These are phyloP conservation scores for Harpalus rufipes DNA, from an alignment of 2,888 invertebrate species.

Conservation along the genomic window DNA sequence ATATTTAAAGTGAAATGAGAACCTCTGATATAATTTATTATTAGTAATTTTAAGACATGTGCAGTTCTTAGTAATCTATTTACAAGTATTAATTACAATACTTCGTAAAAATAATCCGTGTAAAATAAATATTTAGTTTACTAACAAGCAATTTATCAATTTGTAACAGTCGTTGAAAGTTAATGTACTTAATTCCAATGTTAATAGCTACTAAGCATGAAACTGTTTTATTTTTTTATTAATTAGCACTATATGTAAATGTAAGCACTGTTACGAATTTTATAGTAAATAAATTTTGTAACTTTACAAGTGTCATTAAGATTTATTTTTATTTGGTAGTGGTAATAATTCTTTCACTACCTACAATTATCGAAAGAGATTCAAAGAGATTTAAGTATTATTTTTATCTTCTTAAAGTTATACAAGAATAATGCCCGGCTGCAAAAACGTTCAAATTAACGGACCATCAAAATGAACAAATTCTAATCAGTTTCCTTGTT, in stretches of 20 bases:
- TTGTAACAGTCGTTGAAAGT: conserved; percentile 10
- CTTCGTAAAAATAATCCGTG: not conserved
- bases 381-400: too few species aligned
- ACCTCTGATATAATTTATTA: too few species aligned
- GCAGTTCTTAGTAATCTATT: too few species aligned
- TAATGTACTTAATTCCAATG: conserved; percentile 1
- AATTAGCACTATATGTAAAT: conserved; percentile 2
- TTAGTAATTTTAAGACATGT: too few species aligned
- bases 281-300: not conserved
- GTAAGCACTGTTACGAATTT: not conserved
- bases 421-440: too few species aligned
- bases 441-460: too few species aligned
- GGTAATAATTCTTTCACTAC: not conserved
- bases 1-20: too few species aligned
- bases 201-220: not conserved
- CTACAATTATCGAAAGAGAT: too few species aligned
- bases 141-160: conserved; percentile 17
- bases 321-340: not conserved
- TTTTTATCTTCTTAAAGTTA: too few species aligned
- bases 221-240: not conserved
- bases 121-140: conserved; percentile 8
- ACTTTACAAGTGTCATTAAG: not conserved
- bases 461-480: too few species aligned
- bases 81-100: too few species aligned
- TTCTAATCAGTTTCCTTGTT: too few species aligned